phyloP scores from a whole-genome alignment of 2,113 vertebrate genomes.

The Brienomyrus brachyistius region DNA sequence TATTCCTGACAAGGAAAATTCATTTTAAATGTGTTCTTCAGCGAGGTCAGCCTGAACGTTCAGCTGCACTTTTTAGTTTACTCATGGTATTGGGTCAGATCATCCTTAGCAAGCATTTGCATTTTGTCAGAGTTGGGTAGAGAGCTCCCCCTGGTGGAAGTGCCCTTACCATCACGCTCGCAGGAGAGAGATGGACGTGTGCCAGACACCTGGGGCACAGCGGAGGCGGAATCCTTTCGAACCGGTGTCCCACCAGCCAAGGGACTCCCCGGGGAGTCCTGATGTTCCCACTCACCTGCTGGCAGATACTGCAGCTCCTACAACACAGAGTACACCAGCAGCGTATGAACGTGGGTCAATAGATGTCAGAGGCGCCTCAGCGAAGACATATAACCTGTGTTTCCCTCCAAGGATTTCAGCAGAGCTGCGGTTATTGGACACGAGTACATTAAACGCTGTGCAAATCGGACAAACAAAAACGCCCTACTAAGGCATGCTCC shows the following conservation, averaged over 20 bases:
- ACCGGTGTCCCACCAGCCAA: constrained; percentile 25
- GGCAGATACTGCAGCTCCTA: constrained; percentile 63
- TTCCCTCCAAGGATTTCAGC: neutral
- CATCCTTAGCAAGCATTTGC: neutral
- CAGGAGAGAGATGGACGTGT: constrained; percentile 16
- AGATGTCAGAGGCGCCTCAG: neutral
- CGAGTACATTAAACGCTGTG: neutral
- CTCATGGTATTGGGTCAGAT: neutral
- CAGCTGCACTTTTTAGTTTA: neutral
- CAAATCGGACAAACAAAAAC: neutral
- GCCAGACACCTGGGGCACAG: constrained; percentile 1
- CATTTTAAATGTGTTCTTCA: neutral
- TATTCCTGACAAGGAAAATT: neutral
- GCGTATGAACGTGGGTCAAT: neutral
- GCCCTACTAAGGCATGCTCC: neutral
- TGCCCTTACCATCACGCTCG: constrained; percentile 12
- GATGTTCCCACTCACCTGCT: constrained; percentile 44
- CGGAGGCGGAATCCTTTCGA: constrained; percentile 20
- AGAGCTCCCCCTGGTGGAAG: neutral
- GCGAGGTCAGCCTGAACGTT: neutral
- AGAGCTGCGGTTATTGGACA: neutral
- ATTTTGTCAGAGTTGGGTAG: neutral
- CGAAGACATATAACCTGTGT: neutral
- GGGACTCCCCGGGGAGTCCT: constrained; percentile 17
- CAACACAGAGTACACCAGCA: neutral